phyloP scores from a whole-genome alignment of 2,888 invertebrate genomes.

The Escarpia spicata region DNA sequence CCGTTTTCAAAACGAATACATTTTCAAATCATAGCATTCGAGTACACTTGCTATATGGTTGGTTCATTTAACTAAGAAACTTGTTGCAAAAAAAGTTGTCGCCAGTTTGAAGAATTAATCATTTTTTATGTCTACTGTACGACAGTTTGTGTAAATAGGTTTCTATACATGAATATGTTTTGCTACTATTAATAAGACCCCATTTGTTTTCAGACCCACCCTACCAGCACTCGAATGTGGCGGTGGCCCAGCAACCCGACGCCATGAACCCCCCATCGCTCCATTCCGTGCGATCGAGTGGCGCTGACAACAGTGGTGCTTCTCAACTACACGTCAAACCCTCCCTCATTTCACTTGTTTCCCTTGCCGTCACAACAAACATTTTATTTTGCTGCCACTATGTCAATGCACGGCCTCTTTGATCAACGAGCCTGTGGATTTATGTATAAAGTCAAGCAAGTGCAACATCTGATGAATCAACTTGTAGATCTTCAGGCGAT shows the following conservation, averaged over 20 bases:
- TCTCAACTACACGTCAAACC: not conserved
- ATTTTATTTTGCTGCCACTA: not conserved
- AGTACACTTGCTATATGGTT: no score
- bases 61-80: no score
- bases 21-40: no score
- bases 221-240: not conserved
- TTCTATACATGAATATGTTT: not conserved
- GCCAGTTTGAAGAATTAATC: no score
- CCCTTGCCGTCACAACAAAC: not conserved
- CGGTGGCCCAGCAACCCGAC: not conserved
- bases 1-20: no score
- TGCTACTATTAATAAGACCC: not conserved
- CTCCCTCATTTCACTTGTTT: not conserved
- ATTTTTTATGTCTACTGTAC: not conserved
- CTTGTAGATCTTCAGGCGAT: not conserved
- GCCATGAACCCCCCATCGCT: not conserved
- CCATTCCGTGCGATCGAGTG: conserved; percentile 3
- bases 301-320: not conserved
- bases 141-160: not conserved
- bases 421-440: not conserved
- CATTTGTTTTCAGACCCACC: not conserved
- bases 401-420: not conserved
- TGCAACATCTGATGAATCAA: not conserved
- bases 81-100: no score
- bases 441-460: not conserved